Evolutionary conservation across 2,888 invertebrate species (phyloP).

Genomic region (Eupeodes luniger): DNA sequence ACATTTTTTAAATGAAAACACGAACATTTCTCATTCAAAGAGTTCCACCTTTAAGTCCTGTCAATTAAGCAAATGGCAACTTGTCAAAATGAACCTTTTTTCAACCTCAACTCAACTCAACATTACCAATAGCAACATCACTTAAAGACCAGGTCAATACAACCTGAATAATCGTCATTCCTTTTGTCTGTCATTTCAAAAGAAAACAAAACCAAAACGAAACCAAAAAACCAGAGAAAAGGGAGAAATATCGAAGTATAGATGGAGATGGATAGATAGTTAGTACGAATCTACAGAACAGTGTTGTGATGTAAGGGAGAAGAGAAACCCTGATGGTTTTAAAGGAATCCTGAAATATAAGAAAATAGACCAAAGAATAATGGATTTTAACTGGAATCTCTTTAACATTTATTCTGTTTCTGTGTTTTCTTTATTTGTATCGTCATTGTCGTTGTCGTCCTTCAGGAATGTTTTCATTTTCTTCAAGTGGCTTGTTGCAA

Average conservation of each 20-base stretch:
- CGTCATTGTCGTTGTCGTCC: slow-evolving; percentile 23
- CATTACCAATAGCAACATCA: slow-evolving; percentile 46
- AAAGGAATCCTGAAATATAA: background rate
- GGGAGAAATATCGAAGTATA: background rate
- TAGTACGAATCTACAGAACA: background rate
- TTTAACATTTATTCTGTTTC: slow-evolving; percentile 60
- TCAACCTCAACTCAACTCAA: slow-evolving; percentile 42
- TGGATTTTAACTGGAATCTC: slow-evolving; percentile 69
- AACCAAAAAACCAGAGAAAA: background rate
- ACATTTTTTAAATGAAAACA: slow-evolving; percentile 55
- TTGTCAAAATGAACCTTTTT: slow-evolving; percentile 65
- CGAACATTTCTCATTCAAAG: slow-evolving; percentile 60
- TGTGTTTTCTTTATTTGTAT: background rate
- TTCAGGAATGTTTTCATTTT: slow-evolving; percentile 63
- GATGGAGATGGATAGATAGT: slow-evolving; percentile 3
- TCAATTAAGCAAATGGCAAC: slow-evolving; percentile 70
- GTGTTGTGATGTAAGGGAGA: slow-evolving; percentile 1
- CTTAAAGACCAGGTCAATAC: slow-evolving; percentile 51
- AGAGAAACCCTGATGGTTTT: slow-evolving; percentile 4
- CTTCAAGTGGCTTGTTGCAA: slow-evolving; percentile 72
- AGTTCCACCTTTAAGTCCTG: slow-evolving; percentile 60
- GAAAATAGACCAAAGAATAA: slow-evolving; percentile 47
- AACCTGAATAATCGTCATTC: slow-evolving; percentile 39
- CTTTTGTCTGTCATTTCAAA: slow-evolving; percentile 23
- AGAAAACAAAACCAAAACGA: background rate